Evolutionary conservation across 2,113 vertebrate species (phyloP).

Genomic region (Willisornis vidua): DNA sequence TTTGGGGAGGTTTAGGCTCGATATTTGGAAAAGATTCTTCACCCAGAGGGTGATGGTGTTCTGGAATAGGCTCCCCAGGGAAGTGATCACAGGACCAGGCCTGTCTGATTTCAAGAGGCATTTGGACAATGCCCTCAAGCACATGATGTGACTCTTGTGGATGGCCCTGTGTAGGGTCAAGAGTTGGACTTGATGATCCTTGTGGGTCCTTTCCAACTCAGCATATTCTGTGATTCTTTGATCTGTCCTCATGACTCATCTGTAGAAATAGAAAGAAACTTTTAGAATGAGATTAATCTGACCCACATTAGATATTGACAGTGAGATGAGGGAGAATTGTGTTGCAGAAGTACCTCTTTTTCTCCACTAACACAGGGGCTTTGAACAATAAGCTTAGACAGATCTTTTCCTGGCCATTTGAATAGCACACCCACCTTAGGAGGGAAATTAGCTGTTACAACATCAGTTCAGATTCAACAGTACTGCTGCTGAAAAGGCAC

Average conservation of each 20-base stretch:
- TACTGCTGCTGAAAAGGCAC: background rate
- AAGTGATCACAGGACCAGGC: background rate
- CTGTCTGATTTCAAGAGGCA: background rate
- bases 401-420: background rate
- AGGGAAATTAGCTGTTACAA: background rate
- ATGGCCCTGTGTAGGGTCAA: background rate
- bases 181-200: background rate
- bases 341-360: background rate
- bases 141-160: background rate
- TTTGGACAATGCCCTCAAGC: background rate
- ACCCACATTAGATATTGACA: background rate
- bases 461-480: background rate
- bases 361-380: too few relatives aligned
- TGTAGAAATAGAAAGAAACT: background rate
- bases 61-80: background rate
- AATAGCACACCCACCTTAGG: background rate
- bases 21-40: background rate
- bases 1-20: background rate
- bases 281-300: background rate
- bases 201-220: background rate
- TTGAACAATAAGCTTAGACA: background rate
- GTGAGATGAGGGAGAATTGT: background rate
- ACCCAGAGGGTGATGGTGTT: too few relatives aligned
- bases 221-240: background rate
- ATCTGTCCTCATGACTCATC: background rate